Conservation (phyloP, 2,888 invertebrate species). For the Cheilosia vulpina region DNA sequence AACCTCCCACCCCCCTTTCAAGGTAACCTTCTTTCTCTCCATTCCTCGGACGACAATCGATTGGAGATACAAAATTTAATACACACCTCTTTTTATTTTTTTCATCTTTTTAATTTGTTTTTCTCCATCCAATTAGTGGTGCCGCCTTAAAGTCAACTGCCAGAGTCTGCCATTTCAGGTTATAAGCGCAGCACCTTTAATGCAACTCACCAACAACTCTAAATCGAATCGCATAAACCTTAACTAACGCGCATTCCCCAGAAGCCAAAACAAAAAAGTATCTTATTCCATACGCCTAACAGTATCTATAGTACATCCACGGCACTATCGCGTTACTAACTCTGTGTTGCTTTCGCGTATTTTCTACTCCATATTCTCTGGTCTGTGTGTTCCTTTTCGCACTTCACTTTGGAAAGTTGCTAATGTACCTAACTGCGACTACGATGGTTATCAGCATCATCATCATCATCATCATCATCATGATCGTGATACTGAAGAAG, state of each 20-base stretch:
- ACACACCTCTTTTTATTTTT: background rate
- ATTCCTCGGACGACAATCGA: background rate
- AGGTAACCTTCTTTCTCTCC: no score
- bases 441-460: slow-evolving; percentile 27
- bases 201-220: background rate
- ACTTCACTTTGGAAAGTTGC: slow-evolving; percentile 62
- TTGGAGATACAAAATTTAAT: background rate
- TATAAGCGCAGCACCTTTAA: slow-evolving; percentile 6
- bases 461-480: slow-evolving; percentile 22
- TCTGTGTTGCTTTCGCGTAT: slow-evolving; percentile 39
- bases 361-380: slow-evolving; percentile 37
- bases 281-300: slow-evolving; percentile 27
- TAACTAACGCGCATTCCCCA: slow-evolving; percentile 32
- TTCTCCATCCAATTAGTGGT: slow-evolving; percentile 30
- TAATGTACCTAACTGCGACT: slow-evolving; percentile 39
- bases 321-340: slow-evolving; percentile 29
- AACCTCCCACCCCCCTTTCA: no score
- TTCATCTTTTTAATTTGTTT: background rate
- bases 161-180: slow-evolving; percentile 30
- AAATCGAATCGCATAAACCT: slow-evolving; percentile 26
- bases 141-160: slow-evolving; percentile 24
- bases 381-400: slow-evolving; percentile 54
- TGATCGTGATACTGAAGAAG: slow-evolving; percentile 39
- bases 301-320: slow-evolving; percentile 6
- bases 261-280: slow-evolving; percentile 37